Evolutionary conservation across 2,113 vertebrate species (phyloP).

Genomic region (Neotoma lepida): DNA sequence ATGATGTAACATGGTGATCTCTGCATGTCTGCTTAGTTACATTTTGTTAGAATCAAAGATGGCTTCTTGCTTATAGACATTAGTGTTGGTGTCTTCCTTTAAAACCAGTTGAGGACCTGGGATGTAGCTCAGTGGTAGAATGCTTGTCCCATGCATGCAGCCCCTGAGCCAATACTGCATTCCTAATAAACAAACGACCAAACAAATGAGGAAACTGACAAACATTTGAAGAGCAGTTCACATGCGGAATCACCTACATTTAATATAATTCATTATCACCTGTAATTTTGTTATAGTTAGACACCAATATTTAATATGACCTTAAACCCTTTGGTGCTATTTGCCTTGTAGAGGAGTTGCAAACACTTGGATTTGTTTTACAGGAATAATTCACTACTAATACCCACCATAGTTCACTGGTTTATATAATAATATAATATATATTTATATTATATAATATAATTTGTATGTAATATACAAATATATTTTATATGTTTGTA

Average conservation of each 20-base stretch:
- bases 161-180: not conserved
- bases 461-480: no score
- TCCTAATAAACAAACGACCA: not conserved
- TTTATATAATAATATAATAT: no score
- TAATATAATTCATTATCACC: not conserved
- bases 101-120: not conserved
- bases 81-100: not conserved
- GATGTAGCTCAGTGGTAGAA: not conserved
- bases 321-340: not conserved
- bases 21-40: not conserved
- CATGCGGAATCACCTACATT: not conserved
- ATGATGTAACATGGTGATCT: not conserved
- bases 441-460: no score
- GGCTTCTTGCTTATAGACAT: not conserved
- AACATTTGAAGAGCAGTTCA: not conserved
- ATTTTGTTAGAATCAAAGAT: not conserved
- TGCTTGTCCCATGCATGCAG: not conserved
- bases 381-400: not conserved
- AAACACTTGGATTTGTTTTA: slow-evolving; percentile 8
- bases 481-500: no score
- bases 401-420: not conserved
- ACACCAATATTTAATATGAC: slow-evolving; percentile 13
- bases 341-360: not conserved
- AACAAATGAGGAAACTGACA: not conserved
- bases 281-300: not conserved